Base-by-base conservation (phyloP, 23 tunicate genomes). In the Diplosoma virens region DNA sequence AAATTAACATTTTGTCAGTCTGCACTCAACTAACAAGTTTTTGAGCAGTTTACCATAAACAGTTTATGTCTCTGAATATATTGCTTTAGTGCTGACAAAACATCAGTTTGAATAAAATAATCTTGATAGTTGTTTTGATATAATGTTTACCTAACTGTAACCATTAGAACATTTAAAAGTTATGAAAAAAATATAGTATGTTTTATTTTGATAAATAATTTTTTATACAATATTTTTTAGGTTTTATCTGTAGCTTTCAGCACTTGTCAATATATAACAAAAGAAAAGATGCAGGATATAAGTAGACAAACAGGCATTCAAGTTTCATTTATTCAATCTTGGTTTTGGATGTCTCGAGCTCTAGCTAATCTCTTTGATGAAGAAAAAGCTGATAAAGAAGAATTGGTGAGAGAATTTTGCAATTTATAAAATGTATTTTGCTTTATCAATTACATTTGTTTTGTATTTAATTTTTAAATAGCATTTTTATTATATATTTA, bases 281-380 rank as follows among this genome's bases (percentile, higher is more conserved):
- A 68, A 20, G 28, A 24, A 5, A 53, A 68, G 2, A 11, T 68
- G 21, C 23, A 16, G 7, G 11, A 33, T 36, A n/a, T 68, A 9
- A 24, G 22, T 6, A 33, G 5, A 5, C n/a, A 37, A 33, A 68
- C 27, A 34, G 53, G 52, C 3, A 7, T n/a, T 52, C 22, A 28
- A 11, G 23, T 3, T 34, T 3, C 21, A 2, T 4, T 14, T 22
- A 41, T 68, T 9, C 4, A 7, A 21, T 68, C 75, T 24, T 68
- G 75, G 75, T 68, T 68, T 27, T 22, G 75, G 3, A 53, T 68
- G 21, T 37, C 75, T 9, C 52, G 75, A 36, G 75, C 75, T 68
- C 30, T 68, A 5, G 52, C 75, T 5, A 68, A 68, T 36, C 9
- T 68, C 2, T 68, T 33, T 68, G 75, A 34, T 7, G 53, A 4